Base-by-base conservation (phyloP, 2,113 vertebrate genomes). In the Amazona vittata region DNA sequence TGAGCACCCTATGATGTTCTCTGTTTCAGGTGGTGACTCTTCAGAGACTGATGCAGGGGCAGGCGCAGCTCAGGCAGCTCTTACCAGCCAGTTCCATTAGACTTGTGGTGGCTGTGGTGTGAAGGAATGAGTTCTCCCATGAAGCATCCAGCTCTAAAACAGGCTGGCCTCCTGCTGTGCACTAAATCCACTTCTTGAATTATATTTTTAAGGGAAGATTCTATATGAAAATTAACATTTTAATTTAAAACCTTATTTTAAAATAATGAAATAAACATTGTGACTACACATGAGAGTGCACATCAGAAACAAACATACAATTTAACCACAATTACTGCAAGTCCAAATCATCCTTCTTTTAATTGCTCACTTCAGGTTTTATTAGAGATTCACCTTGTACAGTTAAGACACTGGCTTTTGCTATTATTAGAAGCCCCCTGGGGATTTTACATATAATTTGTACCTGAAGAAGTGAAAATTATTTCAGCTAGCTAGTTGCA, bases 401-500 rank as follows among this genome's bases (percentile, higher is more conserved):
- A 70, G 39, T 74, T 87, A 81, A 67, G 60, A 84, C 26, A 67
- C 10, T 75, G 83, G 63, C 8, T 2, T 87, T 74, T 83, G 63
- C 17, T 71, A 78, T 86, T 75, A 89, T 71, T 69, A 64, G 50
- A 84, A 94, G 60, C 10, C 84, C 68, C 65, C 65, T 41, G 19
- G 50, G 59, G 84, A 80, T 70, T 91, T 88, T n/a, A 93, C 93
- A 77, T 59, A 77, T 29, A 77, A 89, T 94, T 88, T 92, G n/a
- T 90, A 92, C 50, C 68, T 67, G 31, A 89, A 94, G 15, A 81
- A 92, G 25, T 63, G 63, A 92, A 93, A 96, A 81, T 81, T 49
- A 85, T 79, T 96, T 71, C 80, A 86, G 63, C 33, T 80, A 88
- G n/a, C 49, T 95, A 86, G 75, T 83, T 92, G 71, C 33, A 83